phyloP scores from a whole-genome alignment of 1,140 invertebrate species.

The Hirudo medicinalis region DNA sequence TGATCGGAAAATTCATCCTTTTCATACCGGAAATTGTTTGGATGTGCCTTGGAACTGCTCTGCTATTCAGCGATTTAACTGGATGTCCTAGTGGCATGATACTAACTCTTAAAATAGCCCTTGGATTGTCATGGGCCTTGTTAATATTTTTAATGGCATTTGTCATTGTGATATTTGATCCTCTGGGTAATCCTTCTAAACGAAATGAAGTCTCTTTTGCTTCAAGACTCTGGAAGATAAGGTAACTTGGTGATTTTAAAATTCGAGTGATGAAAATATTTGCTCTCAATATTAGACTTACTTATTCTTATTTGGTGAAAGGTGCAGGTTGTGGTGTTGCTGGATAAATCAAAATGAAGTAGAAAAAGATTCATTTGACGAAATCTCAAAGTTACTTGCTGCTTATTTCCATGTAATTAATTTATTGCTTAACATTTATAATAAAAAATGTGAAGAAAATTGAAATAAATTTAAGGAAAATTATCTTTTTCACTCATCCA shows the following conservation, averaged over 20 bases:
- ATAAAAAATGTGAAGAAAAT: background rate
- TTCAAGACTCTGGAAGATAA: slow-evolving; percentile 37
- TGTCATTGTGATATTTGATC: slow-evolving; percentile 8
- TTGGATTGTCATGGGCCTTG: background rate
- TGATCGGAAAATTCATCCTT: background rate
- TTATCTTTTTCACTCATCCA: slow-evolving; percentile 52
- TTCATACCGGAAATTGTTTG: background rate
- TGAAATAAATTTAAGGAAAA: background rate
- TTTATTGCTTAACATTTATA: background rate
- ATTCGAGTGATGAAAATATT: background rate
- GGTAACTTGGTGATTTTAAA: slow-evolving; percentile 37
- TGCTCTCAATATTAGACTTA: background rate
- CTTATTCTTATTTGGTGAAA: slow-evolving; percentile 23
- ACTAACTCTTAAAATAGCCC: background rate
- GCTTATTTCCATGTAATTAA: slow-evolving; percentile 33
- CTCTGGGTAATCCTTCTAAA: slow-evolving; percentile 28
- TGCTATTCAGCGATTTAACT: background rate
- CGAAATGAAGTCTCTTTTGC: slow-evolving; percentile 44
- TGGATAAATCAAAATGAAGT: slow-evolving; percentile 59
- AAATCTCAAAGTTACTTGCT: slow-evolving; percentile 52
- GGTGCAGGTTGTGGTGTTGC: slow-evolving; percentile 55
- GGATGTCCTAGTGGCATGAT: slow-evolving; percentile 1
- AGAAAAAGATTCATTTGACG: slow-evolving; percentile 65
- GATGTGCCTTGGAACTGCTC: background rate
- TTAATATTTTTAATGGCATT: background rate